Evolutionary conservation across 2,888 invertebrate genomes (phyloP).

Genomic region (Scotopteryx bipunctaria): DNA sequence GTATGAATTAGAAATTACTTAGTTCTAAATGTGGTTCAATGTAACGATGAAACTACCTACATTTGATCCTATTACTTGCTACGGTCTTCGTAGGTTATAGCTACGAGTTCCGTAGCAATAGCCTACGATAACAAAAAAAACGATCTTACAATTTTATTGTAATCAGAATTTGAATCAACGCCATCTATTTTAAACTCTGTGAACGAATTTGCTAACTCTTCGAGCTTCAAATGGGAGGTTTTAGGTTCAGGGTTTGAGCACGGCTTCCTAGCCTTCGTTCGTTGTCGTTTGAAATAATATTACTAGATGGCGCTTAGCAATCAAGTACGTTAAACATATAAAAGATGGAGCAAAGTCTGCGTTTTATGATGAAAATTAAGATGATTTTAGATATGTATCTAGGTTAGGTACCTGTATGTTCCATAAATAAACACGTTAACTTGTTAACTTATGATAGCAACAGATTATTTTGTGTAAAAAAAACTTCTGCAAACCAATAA

Average conservation of each 20-base stretch:
- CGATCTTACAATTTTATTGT: no score
- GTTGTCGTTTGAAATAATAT: conserved; percentile 3
- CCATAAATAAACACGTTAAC: no score
- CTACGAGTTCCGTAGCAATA: conserved; percentile 5
- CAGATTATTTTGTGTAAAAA: no score
- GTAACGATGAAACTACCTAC: no score
- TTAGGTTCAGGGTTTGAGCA: conserved; percentile 9
- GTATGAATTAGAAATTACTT: no score
- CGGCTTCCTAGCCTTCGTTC: background rate
- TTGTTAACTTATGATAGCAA: no score
- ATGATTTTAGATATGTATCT: no score
- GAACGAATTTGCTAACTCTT: conserved; percentile 9
- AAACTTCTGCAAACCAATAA: no score
- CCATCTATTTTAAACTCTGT: conserved; percentile 25
- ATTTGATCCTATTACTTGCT: no score
- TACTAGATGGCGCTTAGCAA: conserved; percentile 15
- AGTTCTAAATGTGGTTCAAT: no score
- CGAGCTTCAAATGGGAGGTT: background rate
- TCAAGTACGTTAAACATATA: background rate
- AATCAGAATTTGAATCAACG: conserved; percentile 21
- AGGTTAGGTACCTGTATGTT: no score
- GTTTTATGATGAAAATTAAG: no score
- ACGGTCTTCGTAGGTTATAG: conserved; percentile 4
- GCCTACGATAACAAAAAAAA: conserved; percentile 10
- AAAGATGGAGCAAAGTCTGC: conserved; percentile 7